These are phyloP conservation scores for Mantis religiosa DNA, from an alignment of 2,888 invertebrate species.

Conservation along the genomic window DNA sequence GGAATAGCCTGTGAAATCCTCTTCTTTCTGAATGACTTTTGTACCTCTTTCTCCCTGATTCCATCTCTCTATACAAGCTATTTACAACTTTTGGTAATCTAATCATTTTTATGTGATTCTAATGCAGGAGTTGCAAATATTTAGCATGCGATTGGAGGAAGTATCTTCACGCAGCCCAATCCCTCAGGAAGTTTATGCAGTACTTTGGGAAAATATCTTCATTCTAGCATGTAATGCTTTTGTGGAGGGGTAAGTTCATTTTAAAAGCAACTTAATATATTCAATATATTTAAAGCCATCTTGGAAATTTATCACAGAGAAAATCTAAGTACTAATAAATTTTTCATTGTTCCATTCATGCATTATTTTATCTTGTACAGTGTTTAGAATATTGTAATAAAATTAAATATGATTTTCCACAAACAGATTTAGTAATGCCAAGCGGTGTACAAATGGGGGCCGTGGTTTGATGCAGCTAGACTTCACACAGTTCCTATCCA, in stretches of 20 bases:
- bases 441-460: slow-evolving; percentile 93
- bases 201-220: slow-evolving; percentile 85
- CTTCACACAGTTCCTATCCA: slow-evolving; percentile 89
- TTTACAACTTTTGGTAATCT: neutral
- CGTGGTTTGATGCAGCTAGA: slow-evolving; percentile 96
- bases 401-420: slow-evolving; percentile 35
- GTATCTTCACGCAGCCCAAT: slow-evolving; percentile 67
- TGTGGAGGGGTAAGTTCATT: slow-evolving; percentile 75
- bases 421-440: slow-evolving; percentile 75
- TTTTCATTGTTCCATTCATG: neutral
- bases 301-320: too few species aligned
- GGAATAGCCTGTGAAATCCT: too few species aligned
- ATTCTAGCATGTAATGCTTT: slow-evolving; percentile 80
- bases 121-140: slow-evolving; percentile 65
- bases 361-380: neutral
- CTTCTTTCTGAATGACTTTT: too few species aligned
- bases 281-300: too few species aligned
- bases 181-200: slow-evolving; percentile 61
- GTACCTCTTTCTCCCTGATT: too few species aligned
- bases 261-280: neutral
- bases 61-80: too few species aligned
- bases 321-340: too few species aligned
- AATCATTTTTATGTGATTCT: neutral
- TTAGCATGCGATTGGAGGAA: slow-evolving; percentile 72
- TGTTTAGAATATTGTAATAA: slow-evolving; percentile 16